A percentile compares a stretch with the other conserved stretches of the same genome.
phyloP scores from a whole-genome alignment of 2,113 vertebrate genomes.

The Clarias batrachus region DNA sequence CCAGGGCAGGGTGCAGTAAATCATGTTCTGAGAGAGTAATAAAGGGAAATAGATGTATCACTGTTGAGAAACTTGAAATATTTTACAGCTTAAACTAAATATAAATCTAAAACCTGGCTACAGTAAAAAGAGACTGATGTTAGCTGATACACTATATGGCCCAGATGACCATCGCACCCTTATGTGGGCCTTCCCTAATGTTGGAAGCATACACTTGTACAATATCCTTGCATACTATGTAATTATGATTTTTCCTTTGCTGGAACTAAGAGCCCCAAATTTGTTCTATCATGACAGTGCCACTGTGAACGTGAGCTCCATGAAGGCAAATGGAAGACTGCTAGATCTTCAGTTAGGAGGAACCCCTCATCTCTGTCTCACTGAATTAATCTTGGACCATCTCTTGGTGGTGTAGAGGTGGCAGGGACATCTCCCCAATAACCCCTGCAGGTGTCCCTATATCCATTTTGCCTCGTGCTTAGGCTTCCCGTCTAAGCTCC shows the following conservation, averaged over 20 bases:
- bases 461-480: neutral
- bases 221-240: neutral
- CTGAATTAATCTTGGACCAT: too few species aligned
- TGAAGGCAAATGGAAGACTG: neutral
- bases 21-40: constrained; percentile 9
- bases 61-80: neutral
- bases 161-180: neutral
- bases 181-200: neutral
- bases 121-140: neutral
- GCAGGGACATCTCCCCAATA: neutral
- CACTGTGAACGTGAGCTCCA: neutral
- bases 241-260: neutral
- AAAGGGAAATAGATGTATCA: neutral
- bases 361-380: too few species aligned
- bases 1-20: constrained; percentile 15
- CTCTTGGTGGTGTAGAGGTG: neutral
- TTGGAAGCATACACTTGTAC: neutral
- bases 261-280: neutral
- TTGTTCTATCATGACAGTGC: neutral
- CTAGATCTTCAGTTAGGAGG: too few species aligned
- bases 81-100: neutral
- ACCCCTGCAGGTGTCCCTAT: neutral
- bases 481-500: neutral
- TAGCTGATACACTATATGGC: neutral
- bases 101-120: neutral